phyloP scores from a whole-genome alignment of 2,888 invertebrate genomes.

The Dryadula phaetusa region DNA sequence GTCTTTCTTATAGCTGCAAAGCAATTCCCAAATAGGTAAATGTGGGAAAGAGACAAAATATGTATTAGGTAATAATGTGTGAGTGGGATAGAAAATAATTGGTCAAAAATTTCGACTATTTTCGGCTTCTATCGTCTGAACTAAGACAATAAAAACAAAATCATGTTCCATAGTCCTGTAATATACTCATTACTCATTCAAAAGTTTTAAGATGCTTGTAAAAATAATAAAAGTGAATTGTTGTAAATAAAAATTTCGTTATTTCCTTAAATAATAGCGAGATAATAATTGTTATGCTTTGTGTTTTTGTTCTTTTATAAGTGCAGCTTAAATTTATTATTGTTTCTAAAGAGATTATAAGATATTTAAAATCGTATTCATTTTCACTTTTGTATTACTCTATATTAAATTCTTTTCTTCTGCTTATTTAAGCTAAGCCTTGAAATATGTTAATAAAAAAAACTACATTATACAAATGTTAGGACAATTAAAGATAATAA shows the following conservation, averaged over 20 bases:
- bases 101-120: slow-evolving; percentile 13
- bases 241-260: slow-evolving; percentile 7
- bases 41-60: slow-evolving; percentile 13
- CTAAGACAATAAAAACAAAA: slow-evolving; percentile 20
- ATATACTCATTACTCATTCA: slow-evolving; percentile 11
- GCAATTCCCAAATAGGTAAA: slow-evolving; percentile 23
- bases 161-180: not conserved
- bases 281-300: slow-evolving; percentile 8
- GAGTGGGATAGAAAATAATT: slow-evolving; percentile 20
- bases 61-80: not conserved
- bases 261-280: slow-evolving; percentile 11
- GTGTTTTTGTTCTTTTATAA: not conserved
- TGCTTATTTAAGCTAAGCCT: not conserved
- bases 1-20: slow-evolving; percentile 2
- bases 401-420: not conserved
- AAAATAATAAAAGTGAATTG: slow-evolving; percentile 6
- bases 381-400: not conserved
- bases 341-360: not conserved
- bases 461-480: not conserved
- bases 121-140: slow-evolving; percentile 13
- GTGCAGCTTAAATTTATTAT: not conserved
- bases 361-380: not conserved
- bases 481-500: not conserved
- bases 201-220: slow-evolving; percentile 2
- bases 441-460: not conserved